Percentiles rank a stretch among this genome's conserved stretches.
Evolutionary conservation across 2,113 vertebrate species (phyloP).

Genomic region (Ariopsis seemanni): DNA sequence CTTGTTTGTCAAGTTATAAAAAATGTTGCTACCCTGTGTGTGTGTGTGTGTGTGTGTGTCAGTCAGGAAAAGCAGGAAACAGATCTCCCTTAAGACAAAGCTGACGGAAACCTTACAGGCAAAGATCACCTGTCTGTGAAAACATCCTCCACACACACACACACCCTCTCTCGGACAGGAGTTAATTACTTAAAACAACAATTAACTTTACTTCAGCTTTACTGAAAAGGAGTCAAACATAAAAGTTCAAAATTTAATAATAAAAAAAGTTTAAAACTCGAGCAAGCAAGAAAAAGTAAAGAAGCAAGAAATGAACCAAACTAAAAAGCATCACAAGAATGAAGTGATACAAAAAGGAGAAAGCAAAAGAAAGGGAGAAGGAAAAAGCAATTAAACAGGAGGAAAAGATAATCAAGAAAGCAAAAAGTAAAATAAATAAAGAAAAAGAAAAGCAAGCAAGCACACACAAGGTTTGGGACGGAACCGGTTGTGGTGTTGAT

Average conservation of each 20-base stretch:
- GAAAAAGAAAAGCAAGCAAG: neutral
- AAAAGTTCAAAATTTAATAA: too few species aligned
- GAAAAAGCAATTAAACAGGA: neutral
- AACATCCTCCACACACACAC: constrained; percentile 54
- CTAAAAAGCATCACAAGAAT: too few species aligned
- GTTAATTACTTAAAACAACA: neutral
- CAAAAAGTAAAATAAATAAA: too few species aligned
- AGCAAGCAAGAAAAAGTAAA: too few species aligned
- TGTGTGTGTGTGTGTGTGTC: neutral
- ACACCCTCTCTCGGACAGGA: neutral
- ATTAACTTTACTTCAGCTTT: too few species aligned
- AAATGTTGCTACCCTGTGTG: constrained; percentile 11
- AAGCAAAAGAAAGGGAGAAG: neutral
- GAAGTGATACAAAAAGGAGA: too few species aligned
- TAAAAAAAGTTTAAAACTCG: too few species aligned
- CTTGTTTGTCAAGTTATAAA: constrained; percentile 4
- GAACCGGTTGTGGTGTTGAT: neutral
- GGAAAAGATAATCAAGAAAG: neutral
- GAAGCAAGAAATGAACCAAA: too few species aligned
- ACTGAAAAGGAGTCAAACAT: too few species aligned
- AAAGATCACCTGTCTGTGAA: constrained; percentile 64
- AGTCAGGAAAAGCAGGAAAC: constrained; percentile 62
- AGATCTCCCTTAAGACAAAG: constrained; percentile 56
- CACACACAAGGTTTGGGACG: neutral
- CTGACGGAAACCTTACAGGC: constrained; percentile 59